Conservation (phyloP, 2,888 invertebrate genomes). For the Torymus texanus region DNA sequence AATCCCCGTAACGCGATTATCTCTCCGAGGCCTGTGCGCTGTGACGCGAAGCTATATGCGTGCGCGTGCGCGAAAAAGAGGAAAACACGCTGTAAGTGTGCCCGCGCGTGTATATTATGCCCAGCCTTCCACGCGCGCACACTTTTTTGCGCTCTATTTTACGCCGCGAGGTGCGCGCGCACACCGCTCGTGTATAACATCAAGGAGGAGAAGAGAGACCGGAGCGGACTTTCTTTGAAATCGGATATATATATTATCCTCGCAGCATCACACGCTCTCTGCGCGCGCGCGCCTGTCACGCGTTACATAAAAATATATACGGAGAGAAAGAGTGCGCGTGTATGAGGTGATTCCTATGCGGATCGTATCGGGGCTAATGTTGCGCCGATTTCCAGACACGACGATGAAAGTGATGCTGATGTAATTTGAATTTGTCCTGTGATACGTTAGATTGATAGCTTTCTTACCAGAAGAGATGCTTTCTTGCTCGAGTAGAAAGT, state of each 20-base stretch:
- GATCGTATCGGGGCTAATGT: too few relatives aligned
- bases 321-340: too few relatives aligned
- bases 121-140: background rate
- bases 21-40: conserved; percentile 13
- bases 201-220: background rate
- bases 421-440: too few relatives aligned
- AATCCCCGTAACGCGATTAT: conserved; percentile 45
- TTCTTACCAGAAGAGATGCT: too few relatives aligned
- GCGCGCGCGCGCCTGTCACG: too few relatives aligned
- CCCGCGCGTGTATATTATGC: background rate
- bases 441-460: too few relatives aligned
- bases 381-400: too few relatives aligned
- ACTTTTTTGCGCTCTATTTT: conserved; percentile 42
- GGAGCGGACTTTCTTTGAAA: conserved; percentile 22
- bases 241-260: background rate
- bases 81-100: background rate
- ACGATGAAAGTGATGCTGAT: too few relatives aligned
- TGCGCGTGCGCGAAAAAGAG: conserved; percentile 15
- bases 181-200: too few relatives aligned
- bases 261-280: background rate
- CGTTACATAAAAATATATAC: conserved; percentile 2
- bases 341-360: too few relatives aligned
- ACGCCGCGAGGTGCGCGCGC: background rate
- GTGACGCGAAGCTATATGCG: too few relatives aligned
- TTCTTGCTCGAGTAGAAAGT: too few relatives aligned